phyloP scores from a whole-genome alignment of 2,888 invertebrate species.

The Netelia fuscicornis region DNA sequence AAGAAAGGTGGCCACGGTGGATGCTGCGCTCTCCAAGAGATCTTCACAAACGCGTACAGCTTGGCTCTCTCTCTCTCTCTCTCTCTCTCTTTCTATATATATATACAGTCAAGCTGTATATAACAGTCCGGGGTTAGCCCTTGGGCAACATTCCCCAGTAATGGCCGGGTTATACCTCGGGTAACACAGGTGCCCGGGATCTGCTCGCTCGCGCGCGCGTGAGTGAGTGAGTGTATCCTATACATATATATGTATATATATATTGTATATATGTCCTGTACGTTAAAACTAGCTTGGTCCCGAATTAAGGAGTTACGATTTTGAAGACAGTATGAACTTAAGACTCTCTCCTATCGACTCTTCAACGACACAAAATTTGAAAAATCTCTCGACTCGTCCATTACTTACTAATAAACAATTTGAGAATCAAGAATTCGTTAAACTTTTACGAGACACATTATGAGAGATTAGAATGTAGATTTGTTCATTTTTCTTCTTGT shows the following conservation, averaged over 20 bases:
- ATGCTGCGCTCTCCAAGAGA: conserved; percentile 50
- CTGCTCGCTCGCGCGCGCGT: conserved; percentile 54
- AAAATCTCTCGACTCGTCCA: no score
- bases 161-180: conserved; percentile 83
- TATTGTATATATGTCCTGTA: background rate
- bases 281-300: background rate
- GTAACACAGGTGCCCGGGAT: conserved; percentile 83
- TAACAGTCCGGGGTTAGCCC: conserved; percentile 78
- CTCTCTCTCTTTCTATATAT: conserved; percentile 27
- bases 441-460: no score
- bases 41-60: conserved; percentile 35
- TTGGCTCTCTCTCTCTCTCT: background rate
- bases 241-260: conserved; percentile 32
- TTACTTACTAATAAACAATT: no score
- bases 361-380: no score
- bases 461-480: no score
- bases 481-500: no score
- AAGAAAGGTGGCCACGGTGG: conserved; percentile 55
- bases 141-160: conserved; percentile 83
- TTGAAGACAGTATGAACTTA: background rate
- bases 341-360: no score
- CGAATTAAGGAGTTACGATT: background rate
- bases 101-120: background rate
- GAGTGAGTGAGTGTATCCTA: conserved; percentile 29
- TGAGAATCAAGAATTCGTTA: no score